These are phyloP conservation scores for Nomada ruficornis DNA, from an alignment of 2,888 invertebrate genomes.

Conservation along the genomic window DNA sequence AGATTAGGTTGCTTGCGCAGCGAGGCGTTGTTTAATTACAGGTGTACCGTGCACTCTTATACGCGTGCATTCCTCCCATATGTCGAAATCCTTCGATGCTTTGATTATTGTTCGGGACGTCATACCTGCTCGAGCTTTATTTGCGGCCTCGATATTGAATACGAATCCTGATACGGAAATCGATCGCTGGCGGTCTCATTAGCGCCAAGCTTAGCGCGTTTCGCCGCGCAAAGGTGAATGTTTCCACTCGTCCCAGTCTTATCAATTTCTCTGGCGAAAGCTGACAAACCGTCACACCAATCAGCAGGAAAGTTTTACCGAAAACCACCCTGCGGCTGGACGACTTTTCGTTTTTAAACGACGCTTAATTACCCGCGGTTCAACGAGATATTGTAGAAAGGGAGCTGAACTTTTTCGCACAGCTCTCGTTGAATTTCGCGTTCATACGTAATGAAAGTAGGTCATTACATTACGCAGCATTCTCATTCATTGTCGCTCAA, in stretches of 20 bases:
- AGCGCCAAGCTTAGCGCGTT: conserved; percentile 5
- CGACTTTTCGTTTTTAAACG: neutral
- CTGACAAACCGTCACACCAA: neutral
- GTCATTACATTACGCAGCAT: conserved; percentile 32
- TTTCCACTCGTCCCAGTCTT: conserved; percentile 4
- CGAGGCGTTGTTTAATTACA: conserved; percentile 25
- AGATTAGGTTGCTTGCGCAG: conserved; percentile 13
- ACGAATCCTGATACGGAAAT: conserved; percentile 28
- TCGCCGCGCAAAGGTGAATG: neutral
- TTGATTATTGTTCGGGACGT: conserved; percentile 33
- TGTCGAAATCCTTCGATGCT: neutral
- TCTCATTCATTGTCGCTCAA: conserved; percentile 43
- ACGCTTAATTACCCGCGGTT: conserved; percentile 5
- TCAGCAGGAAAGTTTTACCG: conserved; percentile 39
- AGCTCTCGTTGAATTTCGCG: conserved; percentile 12
- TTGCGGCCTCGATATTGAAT: conserved; percentile 6
- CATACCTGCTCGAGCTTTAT: neutral
- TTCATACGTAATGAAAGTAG: conserved; percentile 36
- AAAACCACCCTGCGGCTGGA: neutral
- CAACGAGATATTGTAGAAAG: too few relatives aligned
- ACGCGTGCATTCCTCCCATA: neutral
- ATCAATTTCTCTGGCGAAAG: conserved; percentile 30
- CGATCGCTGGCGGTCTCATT: conserved; percentile 38
- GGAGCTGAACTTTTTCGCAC: neutral
- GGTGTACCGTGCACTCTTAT: neutral